These are phyloP conservation scores for Prionailurus viverrinus DNA, from an alignment of 2,113 vertebrate genomes.

Conservation along the genomic window DNA sequence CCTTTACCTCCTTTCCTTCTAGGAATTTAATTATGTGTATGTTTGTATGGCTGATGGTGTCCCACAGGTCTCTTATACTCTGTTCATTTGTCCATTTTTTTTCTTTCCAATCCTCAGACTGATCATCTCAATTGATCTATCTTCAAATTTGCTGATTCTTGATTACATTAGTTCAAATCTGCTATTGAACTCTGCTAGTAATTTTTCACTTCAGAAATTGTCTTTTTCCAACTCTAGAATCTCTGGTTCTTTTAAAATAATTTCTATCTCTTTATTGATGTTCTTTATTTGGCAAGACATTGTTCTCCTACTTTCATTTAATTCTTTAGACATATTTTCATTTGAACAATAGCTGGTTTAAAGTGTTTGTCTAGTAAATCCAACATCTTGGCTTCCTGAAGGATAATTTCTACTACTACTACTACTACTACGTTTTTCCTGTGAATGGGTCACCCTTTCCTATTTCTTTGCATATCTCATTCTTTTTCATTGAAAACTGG, in stretches of 20 bases:
- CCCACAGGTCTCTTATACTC: not conserved
- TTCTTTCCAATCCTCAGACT: not conserved
- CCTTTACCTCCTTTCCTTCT: not conserved
- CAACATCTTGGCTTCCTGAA: not conserved
- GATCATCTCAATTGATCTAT: not conserved
- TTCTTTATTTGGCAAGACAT: not conserved
- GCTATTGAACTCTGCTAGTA: not conserved
- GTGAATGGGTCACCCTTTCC: not conserved
- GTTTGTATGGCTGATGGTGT: not conserved
- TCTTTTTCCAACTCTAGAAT: not conserved
- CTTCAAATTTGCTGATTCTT: not conserved
- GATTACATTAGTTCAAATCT: not conserved
- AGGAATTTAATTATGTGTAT: not conserved
- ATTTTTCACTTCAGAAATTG: not conserved
- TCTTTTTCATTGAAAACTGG: not conserved
- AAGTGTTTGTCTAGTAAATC: not conserved
- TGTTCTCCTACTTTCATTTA: not conserved
- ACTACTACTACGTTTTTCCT: not conserved
- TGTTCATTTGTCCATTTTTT: not conserved
- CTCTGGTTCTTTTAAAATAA: not conserved
- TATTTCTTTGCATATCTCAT: not conserved
- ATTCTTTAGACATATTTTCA: not conserved
- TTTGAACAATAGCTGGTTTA: not conserved
- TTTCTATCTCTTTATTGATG: not conserved
- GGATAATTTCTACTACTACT: not conserved